These are phyloP conservation scores for Chloroceryle amazona DNA, from an alignment of 2,797 vertebrate genomes.

Conservation along the genomic window DNA sequence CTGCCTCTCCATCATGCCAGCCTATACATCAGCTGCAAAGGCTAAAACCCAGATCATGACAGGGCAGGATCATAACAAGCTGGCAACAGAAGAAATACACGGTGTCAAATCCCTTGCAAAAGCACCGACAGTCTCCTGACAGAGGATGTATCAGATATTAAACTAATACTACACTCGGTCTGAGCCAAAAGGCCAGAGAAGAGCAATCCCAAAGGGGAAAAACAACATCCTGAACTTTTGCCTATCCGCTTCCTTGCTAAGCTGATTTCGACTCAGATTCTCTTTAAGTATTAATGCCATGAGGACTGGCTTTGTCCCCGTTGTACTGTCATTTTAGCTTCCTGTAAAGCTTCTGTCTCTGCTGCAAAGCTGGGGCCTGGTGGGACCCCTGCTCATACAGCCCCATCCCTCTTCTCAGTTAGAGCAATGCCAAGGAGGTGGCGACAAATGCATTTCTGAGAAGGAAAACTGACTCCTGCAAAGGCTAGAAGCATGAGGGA, in stretches of 20 bases:
- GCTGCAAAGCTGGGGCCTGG: background rate
- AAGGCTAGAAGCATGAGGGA: background rate
- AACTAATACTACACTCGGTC: background rate
- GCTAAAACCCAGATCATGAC: background rate
- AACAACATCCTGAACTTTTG: background rate
- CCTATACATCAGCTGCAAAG: background rate
- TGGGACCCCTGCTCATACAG: background rate
- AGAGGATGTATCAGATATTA: background rate
- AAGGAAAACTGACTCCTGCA: background rate
- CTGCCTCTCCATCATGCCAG: background rate
- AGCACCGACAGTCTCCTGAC: background rate
- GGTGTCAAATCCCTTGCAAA: background rate
- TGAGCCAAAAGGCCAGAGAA: slow-evolving; percentile 14
- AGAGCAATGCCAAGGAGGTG: background rate
- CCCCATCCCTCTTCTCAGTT: background rate
- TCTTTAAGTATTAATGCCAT: background rate
- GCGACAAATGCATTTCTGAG: slow-evolving; percentile 30
- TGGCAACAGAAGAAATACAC: background rate
- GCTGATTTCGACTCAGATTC: background rate
- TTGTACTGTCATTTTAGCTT: background rate
- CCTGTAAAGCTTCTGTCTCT: background rate
- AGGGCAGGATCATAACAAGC: background rate
- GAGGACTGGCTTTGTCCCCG: background rate
- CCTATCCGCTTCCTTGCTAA: fast-evolving
- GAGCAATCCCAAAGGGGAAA: background rate